Evolutionary conservation across 2,888 invertebrate species (phyloP), one percentile per base, ranked within the genome.

Genomic region (Drosophila tanythrix): DNA sequence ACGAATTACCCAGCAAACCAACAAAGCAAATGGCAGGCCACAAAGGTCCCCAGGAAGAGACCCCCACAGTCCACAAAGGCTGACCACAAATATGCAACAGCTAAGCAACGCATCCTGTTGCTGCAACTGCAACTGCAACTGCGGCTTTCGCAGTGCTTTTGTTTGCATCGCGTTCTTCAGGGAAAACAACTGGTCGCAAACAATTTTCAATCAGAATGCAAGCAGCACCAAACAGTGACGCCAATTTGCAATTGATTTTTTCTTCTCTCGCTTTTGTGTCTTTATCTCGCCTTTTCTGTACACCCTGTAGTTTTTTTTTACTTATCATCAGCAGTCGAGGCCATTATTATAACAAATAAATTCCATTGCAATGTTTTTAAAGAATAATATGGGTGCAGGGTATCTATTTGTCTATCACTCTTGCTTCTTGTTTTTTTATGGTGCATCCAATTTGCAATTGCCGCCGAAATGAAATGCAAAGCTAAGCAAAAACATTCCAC

Each of bases 131-230:
- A 48, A 27, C 36, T 38, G 56, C 56, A 25, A 33, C 55, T 53
- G 52, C 52, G 64, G 58, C 64, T 53, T 66, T 65, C 56, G 46
- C 43, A 55, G 61, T 35, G 43, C 50, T 64, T 59, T 71, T 73
- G 50, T 76, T 82, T 76, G 74, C 75, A 64, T 61, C 81, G 76
- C 73, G 88, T 87, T 87, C 86, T 87, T 84, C 69, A 74, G 89
- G 86, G 86, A 89, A 86, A 86, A 83, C 70, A 57, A 76, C 29
- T 40, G 55, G 60, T 67, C 72, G 76, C n/a, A 79, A 79, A 79
- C 86, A 88, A 85, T 87, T 86, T 87, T 76, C 89, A 89, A 86
- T 86, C 85, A 89, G 71, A 89, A 80, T 77, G 53, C 78, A 70
- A 40, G 59, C 55, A 60, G 51, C 50, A 18, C 25, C 50, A 52